Percentiles rank a stretch among this genome's conserved stretches.
phyloP scores from a whole-genome alignment of 2,797 vertebrate genomes.

The Sebastes melanostomus region DNA sequence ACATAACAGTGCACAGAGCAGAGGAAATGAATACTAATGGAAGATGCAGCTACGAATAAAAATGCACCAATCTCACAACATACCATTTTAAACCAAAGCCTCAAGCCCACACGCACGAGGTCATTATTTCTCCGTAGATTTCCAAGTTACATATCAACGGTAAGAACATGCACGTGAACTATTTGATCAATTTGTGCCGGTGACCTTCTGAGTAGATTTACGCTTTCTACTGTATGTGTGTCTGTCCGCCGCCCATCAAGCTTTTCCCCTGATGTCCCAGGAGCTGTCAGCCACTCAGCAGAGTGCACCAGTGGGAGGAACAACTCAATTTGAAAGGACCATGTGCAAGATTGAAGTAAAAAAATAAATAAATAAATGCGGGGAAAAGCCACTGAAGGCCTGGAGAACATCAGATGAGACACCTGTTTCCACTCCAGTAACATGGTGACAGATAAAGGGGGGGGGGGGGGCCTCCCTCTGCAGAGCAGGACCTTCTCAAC shows the following conservation, averaged over 20 bases:
- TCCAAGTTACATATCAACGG: background rate
- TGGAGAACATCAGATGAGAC: constrained; percentile 64
- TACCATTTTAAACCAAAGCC: background rate
- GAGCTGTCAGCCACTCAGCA: constrained; percentile 59
- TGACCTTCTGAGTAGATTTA: constrained; percentile 51
- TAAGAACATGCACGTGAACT: constrained; percentile 15
- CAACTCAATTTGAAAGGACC: constrained; percentile 66
- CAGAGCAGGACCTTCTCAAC: constrained; percentile 42
- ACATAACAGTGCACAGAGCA: background rate
- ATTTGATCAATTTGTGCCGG: constrained; percentile 14
- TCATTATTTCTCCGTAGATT: background rate
- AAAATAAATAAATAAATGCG: constrained; percentile 51
- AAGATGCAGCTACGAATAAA: background rate
- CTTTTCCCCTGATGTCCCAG: constrained; percentile 42
- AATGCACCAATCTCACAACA: background rate
- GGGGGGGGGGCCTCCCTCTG: background rate
- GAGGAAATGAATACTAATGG: constrained; percentile 7
- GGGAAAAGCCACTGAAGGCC: constrained; percentile 8
- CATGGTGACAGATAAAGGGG: constrained; percentile 62
- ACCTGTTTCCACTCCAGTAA: constrained; percentile 68
- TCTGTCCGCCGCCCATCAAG: constrained; percentile 49
- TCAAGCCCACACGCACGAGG: background rate
- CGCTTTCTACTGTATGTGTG: constrained; percentile 31
- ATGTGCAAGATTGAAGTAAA: constrained; percentile 45
- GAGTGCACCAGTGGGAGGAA: constrained; percentile 52